phyloP scores from a whole-genome alignment of 2,888 invertebrate species.

The Hecatera dysodea region DNA sequence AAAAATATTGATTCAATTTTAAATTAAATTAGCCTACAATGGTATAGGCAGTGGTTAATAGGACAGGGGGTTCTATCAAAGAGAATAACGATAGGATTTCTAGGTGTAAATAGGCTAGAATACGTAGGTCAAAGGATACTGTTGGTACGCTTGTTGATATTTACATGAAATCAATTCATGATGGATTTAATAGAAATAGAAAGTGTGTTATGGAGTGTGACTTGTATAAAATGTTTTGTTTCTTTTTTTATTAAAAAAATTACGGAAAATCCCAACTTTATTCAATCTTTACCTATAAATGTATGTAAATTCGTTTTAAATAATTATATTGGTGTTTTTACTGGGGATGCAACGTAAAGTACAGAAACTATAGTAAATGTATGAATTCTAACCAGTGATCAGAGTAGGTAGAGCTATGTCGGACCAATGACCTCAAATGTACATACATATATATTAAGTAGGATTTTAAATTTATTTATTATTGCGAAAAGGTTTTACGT shows the following conservation, averaged over 20 bases:
- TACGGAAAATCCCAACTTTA: not conserved
- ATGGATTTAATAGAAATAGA: too few relatives aligned
- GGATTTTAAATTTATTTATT: too few relatives aligned
- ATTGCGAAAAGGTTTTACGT: too few relatives aligned
- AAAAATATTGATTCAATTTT: slow-evolving; percentile 6
- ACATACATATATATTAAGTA: too few relatives aligned
- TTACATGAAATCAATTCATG: not conserved
- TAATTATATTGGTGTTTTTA: slow-evolving; percentile 6
- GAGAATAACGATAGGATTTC: slow-evolving; percentile 1
- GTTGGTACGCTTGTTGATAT: not conserved
- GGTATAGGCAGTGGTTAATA: not conserved
- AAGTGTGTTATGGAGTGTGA: too few relatives aligned
- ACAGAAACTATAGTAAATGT: not conserved
- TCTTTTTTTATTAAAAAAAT: not conserved
- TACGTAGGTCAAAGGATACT: not conserved
- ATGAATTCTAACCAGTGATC: not conserved
- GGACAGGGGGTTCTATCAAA: not conserved
- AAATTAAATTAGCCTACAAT: not conserved
- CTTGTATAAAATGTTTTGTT: not conserved
- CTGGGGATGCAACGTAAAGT: not conserved
- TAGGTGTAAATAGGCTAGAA: slow-evolving; percentile 8
- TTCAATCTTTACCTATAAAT: not conserved
- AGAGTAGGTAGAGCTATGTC: too few relatives aligned
- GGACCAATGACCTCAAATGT: too few relatives aligned
- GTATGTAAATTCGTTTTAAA: not conserved